Base-by-base conservation (phyloP, 2,113 vertebrate genomes). In the Epinephelus moara region DNA sequence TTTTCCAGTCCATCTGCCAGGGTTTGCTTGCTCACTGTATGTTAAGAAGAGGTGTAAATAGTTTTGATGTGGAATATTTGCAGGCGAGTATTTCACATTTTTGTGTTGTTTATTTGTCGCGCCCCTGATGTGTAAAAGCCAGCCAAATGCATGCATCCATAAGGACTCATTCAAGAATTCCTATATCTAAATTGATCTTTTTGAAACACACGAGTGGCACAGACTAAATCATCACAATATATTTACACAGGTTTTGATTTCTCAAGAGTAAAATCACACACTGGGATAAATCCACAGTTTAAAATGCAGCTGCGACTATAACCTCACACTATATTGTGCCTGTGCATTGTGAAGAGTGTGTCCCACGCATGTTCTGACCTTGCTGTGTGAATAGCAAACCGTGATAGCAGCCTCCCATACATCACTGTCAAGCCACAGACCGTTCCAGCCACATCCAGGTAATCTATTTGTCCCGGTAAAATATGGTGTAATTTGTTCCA, bases 401-500 rank as follows among this genome's bases (percentile, higher is more conserved):
- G 67, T 70, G 93, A 91, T 92, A 92, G 92, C 89, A 72, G 80
- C 70, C 70, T 17, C 42, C 85, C 90, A 95, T 95, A 92, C 91
- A 94, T 95, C 95, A 94, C 85, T 95, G 93, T 95, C 93, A 90
- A 21, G 66, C 80, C 85, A 53, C 86, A 87, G 89, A 81, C 89
- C 84, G 91, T 53, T 86, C 75, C 81, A 84, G 86, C 89, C 76
- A 89, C 88, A 86, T 84, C 69, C 88, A 76, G 88, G 85, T 94
- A 93, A 95, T 95, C 93, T 94, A 91, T 94, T 94, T 92, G 89
- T 93, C 87, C 81, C 59, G 57, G 70, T 83, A 85, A 90, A 89
- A 90, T 87, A 75, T 85, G 80, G 81, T 89, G 75, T 92, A 80
- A 93, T 93, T 94, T 90, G 91, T 82, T 88, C 66, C 52, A 7